Percentiles rank a stretch among this genome's conserved stretches.
These are phyloP conservation scores for Doris montereyensis DNA, from an alignment of 2,888 invertebrate genomes.

Conservation along the genomic window DNA sequence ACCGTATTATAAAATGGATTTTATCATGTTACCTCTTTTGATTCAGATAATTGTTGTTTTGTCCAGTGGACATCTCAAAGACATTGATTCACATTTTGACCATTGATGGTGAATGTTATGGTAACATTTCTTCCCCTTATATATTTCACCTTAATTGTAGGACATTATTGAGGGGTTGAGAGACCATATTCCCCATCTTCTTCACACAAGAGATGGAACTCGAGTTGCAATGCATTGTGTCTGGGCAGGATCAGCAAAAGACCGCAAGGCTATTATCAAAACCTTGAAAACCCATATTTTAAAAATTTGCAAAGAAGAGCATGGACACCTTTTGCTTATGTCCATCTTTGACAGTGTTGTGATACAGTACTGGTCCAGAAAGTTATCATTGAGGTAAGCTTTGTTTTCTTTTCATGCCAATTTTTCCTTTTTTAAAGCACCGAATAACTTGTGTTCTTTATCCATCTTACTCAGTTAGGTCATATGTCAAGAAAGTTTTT, in stretches of 20 bases:
- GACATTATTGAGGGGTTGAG: conserved; percentile 85
- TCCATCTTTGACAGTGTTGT: conserved; percentile 87
- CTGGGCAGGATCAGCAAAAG: conserved; percentile 83
- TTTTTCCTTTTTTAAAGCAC: background rate
- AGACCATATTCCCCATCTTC: conserved; percentile 79
- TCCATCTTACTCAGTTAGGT: no score
- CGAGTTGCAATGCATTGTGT: conserved; percentile 87
- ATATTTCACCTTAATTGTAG: no score
- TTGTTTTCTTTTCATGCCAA: background rate
- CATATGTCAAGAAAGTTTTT: no score
- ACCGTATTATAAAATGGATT: background rate
- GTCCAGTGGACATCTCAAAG: no score
- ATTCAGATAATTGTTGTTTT: no score
- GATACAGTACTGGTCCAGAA: conserved; percentile 93
- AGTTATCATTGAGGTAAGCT: conserved; percentile 75
- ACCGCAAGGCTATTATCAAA: conserved; percentile 83
- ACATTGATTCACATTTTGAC: no score
- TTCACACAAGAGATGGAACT: conserved; percentile 87
- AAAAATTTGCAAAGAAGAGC: conserved; percentile 87
- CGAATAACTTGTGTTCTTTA: no score
- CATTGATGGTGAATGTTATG: no score
- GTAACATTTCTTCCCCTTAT: no score
- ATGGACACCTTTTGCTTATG: conserved; percentile 87
- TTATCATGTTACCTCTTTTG: no score
- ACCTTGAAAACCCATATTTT: conserved; percentile 87